phyloP scores from a whole-genome alignment of 2,888 invertebrate species.

The Drosophila multiciliata region DNA sequence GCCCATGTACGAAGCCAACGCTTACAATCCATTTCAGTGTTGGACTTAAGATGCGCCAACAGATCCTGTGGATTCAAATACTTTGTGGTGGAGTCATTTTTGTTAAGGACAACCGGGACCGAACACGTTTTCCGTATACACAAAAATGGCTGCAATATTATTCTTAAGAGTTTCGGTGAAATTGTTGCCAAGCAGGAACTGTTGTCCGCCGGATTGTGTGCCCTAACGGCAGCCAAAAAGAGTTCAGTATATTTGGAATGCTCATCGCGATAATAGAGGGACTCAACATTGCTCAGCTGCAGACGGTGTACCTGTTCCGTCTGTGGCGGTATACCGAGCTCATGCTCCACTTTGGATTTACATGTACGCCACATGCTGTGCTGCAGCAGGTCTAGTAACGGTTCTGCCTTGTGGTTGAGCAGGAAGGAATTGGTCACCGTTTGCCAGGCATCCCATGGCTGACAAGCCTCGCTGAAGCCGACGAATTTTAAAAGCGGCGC shows the following conservation, averaged over 20 bases:
- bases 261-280: constrained; percentile 89
- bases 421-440: constrained; percentile 73
- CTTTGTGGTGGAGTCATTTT: constrained; percentile 70
- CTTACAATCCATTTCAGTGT: constrained; percentile 87
- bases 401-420: constrained; percentile 40
- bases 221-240: constrained; percentile 85
- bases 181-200: constrained; percentile 84
- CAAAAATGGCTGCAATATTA: constrained; percentile 87
- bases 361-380: constrained; percentile 88
- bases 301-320: constrained; percentile 87
- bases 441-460: constrained; percentile 72
- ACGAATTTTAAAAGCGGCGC: constrained; percentile 82
- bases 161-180: constrained; percentile 83
- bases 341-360: constrained; percentile 88
- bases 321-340: constrained; percentile 89
- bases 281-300: constrained; percentile 90
- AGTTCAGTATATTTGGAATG: constrained; percentile 86
- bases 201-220: constrained; percentile 42
- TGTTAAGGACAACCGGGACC: constrained; percentile 85
- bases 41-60: constrained; percentile 88
- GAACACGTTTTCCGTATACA: constrained; percentile 90
- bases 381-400: constrained; percentile 72
- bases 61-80: constrained; percentile 88
- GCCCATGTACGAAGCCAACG: constrained; percentile 88
- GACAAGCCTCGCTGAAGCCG: constrained; percentile 82